Percentiles rank a stretch among this genome's conserved stretches.
Evolutionary conservation across 2,888 invertebrate genomes (phyloP).

Genomic region (Drosophila paranaensis): DNA sequence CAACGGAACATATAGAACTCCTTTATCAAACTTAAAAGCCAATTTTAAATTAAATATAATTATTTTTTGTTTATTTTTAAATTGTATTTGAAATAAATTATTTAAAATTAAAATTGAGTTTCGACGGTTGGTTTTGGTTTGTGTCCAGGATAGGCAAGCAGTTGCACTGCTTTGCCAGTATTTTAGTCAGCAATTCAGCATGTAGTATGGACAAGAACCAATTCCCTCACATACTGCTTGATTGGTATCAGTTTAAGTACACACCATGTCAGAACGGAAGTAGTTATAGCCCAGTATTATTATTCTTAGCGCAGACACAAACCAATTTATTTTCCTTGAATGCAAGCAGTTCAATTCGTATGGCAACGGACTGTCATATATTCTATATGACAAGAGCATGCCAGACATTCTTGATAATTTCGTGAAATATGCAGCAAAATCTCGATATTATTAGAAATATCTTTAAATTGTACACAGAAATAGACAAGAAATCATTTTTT

Average conservation of each 20-base stretch:
- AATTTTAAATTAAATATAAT: neutral
- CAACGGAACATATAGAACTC: too few species aligned
- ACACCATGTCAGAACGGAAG: neutral
- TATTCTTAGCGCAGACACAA: neutral
- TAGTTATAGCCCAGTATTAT: neutral
- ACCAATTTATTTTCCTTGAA: constrained; percentile 5
- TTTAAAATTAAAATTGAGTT: neutral
- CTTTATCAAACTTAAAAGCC: neutral
- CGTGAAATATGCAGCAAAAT: neutral
- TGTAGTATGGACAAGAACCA: neutral
- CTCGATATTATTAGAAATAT: neutral
- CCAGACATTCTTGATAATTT: neutral
- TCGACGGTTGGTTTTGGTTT: neutral
- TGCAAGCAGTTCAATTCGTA: neutral
- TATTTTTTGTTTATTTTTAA: neutral
- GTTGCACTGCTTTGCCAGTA: neutral
- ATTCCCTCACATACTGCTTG: neutral
- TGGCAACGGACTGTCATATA: neutral
- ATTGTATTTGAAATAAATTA: neutral
- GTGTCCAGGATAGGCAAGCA: neutral
- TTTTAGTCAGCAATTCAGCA: neutral
- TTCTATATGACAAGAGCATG: neutral
- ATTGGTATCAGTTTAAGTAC: neutral
- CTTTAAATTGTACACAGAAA: neutral
- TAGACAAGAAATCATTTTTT: neutral